A percentile compares a stretch with the other conserved stretches of the same genome.
Evolutionary conservation across 2,113 vertebrate genomes (phyloP).

Genomic region (Ahaetulla prasina): DNA sequence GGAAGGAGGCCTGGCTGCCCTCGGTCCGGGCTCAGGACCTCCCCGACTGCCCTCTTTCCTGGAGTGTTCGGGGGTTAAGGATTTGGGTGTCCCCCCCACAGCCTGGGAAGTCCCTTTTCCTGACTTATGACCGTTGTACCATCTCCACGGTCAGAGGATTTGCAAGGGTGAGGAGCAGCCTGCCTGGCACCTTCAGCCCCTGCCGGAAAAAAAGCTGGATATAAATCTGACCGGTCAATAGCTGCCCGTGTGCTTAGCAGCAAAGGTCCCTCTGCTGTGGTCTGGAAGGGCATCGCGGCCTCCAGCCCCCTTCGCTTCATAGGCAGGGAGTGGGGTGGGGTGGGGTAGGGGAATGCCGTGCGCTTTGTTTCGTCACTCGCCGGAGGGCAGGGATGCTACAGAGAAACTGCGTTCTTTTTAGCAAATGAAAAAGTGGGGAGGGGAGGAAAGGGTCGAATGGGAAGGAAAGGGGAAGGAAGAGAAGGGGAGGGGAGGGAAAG

Average conservation of each 20-base stretch:
- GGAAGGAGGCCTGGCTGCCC: not conserved
- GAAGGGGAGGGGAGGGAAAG: too few relatives aligned
- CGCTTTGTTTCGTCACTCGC: not conserved
- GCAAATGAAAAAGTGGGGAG: not conserved
- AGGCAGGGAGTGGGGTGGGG: not conserved
- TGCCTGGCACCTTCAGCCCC: not conserved
- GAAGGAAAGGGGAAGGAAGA: too few relatives aligned
- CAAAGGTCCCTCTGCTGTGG: not conserved
- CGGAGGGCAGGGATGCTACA: not conserved
- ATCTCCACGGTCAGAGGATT: too few relatives aligned
- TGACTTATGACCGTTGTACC: too few relatives aligned
- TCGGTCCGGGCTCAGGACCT: not conserved
- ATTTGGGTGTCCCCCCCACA: not conserved
- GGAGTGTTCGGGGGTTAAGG: not conserved
- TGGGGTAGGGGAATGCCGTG: too few relatives aligned
- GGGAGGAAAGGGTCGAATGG: too few relatives aligned
- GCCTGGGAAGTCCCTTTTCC: not conserved
- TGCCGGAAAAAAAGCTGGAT: too few relatives aligned
- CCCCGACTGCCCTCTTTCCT: not conserved
- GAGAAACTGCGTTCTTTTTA: not conserved
- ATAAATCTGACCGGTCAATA: not conserved
- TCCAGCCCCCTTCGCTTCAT: too few relatives aligned
- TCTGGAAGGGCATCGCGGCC: rapidly evolving
- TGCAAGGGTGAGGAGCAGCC: not conserved
- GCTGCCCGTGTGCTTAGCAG: not conserved